phyloP scores from a whole-genome alignment of 2,888 invertebrate species.

The Stenurella melanura region DNA sequence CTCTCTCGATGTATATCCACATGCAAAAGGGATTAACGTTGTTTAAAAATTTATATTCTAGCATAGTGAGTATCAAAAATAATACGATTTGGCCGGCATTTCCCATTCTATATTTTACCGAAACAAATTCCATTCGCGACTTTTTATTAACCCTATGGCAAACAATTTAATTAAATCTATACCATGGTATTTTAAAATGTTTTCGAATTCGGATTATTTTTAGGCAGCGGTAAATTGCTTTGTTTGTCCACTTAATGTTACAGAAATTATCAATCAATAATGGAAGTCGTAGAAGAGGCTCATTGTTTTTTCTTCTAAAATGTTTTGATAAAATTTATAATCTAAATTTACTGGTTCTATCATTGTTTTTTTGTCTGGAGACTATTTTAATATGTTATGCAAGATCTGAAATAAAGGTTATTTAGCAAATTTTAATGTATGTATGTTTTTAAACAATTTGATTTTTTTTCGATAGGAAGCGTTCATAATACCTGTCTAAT shows the following conservation, averaged over 20 bases:
- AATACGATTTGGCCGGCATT: conserved; percentile 37
- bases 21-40: conserved; percentile 50
- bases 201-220: not conserved
- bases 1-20: conserved; percentile 46
- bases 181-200: not conserved
- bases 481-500: no score
- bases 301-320: no score
- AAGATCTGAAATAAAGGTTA: no score
- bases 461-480: no score
- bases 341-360: no score
- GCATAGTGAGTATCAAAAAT: conserved; percentile 46
- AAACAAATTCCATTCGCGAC: conserved; percentile 21
- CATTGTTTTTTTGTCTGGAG: no score
- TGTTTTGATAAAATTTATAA: no score
- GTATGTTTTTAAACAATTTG: no score
- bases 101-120: conserved; percentile 43
- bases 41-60: conserved; percentile 53
- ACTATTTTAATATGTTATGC: no score
- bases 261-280: no score
- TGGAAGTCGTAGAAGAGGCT: no score
- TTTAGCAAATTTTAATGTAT: no score
- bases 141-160: not conserved
- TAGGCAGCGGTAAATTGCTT: not conserved
- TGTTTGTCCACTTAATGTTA: not conserved
- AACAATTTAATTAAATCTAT: conserved; percentile 20